Evolutionary conservation across 1,140 invertebrate species (phyloP).

Genomic region (Drosophila biarmipes): DNA sequence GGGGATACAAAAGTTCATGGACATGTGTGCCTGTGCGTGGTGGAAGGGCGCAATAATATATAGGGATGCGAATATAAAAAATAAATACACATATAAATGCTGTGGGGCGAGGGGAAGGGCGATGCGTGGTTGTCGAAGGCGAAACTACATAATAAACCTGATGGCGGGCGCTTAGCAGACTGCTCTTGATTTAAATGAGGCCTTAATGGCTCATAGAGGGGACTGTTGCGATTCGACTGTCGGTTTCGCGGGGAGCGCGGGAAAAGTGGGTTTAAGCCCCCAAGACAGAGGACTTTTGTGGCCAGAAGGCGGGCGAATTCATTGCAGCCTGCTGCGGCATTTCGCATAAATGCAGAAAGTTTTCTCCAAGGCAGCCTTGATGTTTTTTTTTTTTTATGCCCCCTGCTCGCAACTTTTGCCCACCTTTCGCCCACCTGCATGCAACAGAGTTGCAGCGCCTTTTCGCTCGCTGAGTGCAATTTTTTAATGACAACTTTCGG

Average conservation of each 20-base stretch:
- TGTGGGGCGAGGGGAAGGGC: background rate
- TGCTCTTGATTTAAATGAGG: conserved; percentile 38
- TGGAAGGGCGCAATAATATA: background rate
- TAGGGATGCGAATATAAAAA: background rate
- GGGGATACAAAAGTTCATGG: conserved; percentile 8
- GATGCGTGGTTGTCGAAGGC: conserved; percentile 1
- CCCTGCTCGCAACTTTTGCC: background rate
- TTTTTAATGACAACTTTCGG: conserved; percentile 62
- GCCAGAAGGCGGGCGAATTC: conserved; percentile 23
- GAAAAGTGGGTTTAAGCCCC: background rate
- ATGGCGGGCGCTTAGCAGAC: conserved; percentile 16
- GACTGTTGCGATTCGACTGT: background rate
- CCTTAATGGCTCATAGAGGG: conserved; percentile 33
- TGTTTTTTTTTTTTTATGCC: conserved; percentile 41
- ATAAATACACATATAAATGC: background rate
- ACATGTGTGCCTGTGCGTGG: background rate
- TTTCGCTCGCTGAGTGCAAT: conserved; percentile 49
- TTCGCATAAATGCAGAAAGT: conserved; percentile 47
- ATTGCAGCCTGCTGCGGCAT: conserved; percentile 32
- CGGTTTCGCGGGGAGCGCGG: background rate
- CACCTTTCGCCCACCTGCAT: conserved; percentile 11
- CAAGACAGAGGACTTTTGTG: conserved; percentile 20
- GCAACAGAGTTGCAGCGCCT: conserved; percentile 55
- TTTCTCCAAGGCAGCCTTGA: conserved; percentile 31
- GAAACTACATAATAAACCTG: conserved; percentile 14